Conservation (phyloP, 1,140 invertebrate genomes). For the Lepidostoma basale region DNA sequence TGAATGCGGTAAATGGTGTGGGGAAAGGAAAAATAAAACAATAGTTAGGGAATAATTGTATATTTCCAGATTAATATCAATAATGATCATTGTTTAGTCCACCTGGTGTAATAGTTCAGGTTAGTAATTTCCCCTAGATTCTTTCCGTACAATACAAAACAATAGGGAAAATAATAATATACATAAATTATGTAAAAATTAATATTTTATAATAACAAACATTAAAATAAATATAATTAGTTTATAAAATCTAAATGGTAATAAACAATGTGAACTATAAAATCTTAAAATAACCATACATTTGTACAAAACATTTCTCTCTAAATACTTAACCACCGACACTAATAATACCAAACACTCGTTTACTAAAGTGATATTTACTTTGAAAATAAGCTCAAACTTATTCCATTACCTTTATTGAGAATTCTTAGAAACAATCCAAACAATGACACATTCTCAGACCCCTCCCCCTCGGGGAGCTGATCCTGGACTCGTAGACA, state of each 20-base stretch:
- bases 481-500: too few relatives aligned
- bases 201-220: slow-evolving; percentile 44
- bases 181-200: slow-evolving; percentile 43
- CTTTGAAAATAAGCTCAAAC: slow-evolving; percentile 27
- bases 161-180: slow-evolving; percentile 37
- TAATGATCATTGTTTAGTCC: slow-evolving; percentile 36
- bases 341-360: slow-evolving; percentile 29
- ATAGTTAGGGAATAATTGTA: slow-evolving; percentile 37
- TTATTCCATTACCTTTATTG: slow-evolving; percentile 11
- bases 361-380: slow-evolving; percentile 15
- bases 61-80: slow-evolving; percentile 44
- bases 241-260: slow-evolving; percentile 46
- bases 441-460: slow-evolving; percentile 24
- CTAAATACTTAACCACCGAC: slow-evolving; percentile 31
- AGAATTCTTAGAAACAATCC: slow-evolving; percentile 14
- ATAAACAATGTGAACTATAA: slow-evolving; percentile 46
- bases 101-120: slow-evolving; percentile 44
- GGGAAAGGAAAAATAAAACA: slow-evolving; percentile 11
- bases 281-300: slow-evolving; percentile 43
- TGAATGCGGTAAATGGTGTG: too few relatives aligned
- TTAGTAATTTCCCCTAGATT: slow-evolving; percentile 37
- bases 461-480: too few relatives aligned
- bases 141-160: slow-evolving; percentile 36
- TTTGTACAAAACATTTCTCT: slow-evolving; percentile 45
- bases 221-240: slow-evolving; percentile 43